Evolutionary conservation across 2,888 invertebrate genomes (phyloP), one percentile per base, ranked within the genome.

Genomic region (Hypena proboscidalis): DNA sequence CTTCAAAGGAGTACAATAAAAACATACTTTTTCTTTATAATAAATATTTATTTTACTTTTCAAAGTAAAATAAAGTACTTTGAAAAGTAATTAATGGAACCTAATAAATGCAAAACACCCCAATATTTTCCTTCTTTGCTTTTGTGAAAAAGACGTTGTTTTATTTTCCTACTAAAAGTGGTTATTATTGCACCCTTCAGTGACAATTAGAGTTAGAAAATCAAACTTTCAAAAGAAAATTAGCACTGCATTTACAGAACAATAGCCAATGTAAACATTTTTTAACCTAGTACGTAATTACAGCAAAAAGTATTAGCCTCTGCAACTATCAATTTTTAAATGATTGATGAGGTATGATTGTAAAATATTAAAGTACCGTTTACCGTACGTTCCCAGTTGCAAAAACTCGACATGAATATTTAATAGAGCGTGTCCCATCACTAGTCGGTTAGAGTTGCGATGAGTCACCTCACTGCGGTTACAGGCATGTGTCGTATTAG

Each of bases 391-490:
- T 47, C 29, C 13, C 13, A 4, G 19, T 36, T 25, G 26, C 21
- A 36, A 44, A 46, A 39, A 43, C 31, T 14, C 40, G 27, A 49
- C 47, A 51, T 64, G 43, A 58, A 58, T 64, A 56, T 56, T 56
- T 58, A 58, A 64, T 56, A 27, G 14, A 22, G 30, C 45, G 27
- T 51, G 51, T 58, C 58, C 27, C 67, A 57, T 58, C 70, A 54
- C 67, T 69, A 68, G 32, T 35, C 54, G 44, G 33, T 45, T 53
- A 61, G 67, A 58, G 52, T 54, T 55, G 48, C 71, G 77, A 74
- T 78, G 79, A 78, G 61, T 78, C 78, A 78, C 66, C 58, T 45
- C 58, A 60, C 44, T 67, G 64, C 43, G 67, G 67, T 66, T 59
- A 47, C 55, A 25, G 54, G 59, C 69, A 58, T 65, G 62, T 58